Evolutionary conservation across 2,113 vertebrate species (phyloP), one percentile per base, ranked within the genome.

Genomic region (Suncus etruscus): DNA sequence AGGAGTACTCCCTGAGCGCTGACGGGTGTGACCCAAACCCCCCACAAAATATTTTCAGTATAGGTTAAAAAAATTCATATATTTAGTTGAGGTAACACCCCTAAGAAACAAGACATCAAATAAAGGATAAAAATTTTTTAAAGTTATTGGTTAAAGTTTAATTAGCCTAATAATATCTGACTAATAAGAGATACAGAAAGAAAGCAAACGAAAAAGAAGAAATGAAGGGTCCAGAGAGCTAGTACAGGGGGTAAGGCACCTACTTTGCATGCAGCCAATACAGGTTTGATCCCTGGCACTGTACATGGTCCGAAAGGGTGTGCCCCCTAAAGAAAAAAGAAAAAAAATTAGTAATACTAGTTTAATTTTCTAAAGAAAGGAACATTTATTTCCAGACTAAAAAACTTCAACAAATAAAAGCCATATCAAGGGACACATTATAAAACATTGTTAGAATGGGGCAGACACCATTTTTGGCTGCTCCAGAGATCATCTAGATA

Each of bases 281-380:
- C 58, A 61, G 6, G 58, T 61, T 61, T 61, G 58, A 22, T 61
- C 4, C 54, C 18, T 61, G 58, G 16, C 18, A 61, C 58, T 22
- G 7, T 20, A 3, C 58, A 61, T 69, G 27, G 27, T 66, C 65
- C 7, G 7, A 66, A 66, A 4, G 27, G 16, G 58, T 61, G 16
- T 61, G 58, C 2, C 58, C 58, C 58, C 58, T 61, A 16, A 39
- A 20, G 18, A 61, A 61, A 22, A 61, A 32, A 7, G 32, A 16
- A 61, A 77, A 31, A 66, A 94, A 81, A 90, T 77, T 51, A 91
- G 45, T 79, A 77, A 25, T 27, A 61, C 8, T 65, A 90, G 31
- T 68, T 78, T 75, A 65, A 74, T 73, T 77, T 29, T 83, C 31
- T 74, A 20, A 78, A 85, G 66, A 20, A 20, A 75, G 22, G 32